Base-by-base conservation (phyloP, 92 coral and sea anemone species). In the Porites rus region DNA sequence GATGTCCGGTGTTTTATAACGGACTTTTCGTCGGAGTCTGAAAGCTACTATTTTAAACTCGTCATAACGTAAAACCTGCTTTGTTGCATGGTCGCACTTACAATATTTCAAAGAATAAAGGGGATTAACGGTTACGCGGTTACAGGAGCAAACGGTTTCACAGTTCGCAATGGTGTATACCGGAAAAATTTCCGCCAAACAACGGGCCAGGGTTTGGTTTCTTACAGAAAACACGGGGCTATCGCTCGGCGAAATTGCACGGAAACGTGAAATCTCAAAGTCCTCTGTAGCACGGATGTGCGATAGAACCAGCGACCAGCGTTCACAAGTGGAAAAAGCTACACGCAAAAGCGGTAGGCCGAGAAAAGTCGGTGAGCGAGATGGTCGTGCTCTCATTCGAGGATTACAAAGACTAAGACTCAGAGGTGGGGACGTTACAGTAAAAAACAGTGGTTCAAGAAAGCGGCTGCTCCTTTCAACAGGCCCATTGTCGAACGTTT, bases 401-500 rank as follows among this genome's bases (percentile, higher is more conserved):
- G 83, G 72, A 31, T 58, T 78, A 13, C 16, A 25, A 24, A 17
- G 13, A 8, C 28, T 78, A 50, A 46, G 83, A 13, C 22, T 56
- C 14, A 78, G 22, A 62, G 31, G 59, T 28, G 25, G 51, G 10
- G 22, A 74, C 22, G 52, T 60, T 7, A 60, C 82, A 24, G 53
- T 78, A 8, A 62, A 62, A 78, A 78, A 46, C 13, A 6, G 22
- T 78, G 4, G 72, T 63, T 13, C 10, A 78, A 46, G 72, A 31
- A 25, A 63, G 83, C 21, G 73, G 83, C 8, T 5, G 1, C n/a
- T 46, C 72, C 28, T 50, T 62, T 4, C 16, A 62, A 62, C 21
- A 24, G 83, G 72, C 71, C 22, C 72, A 38, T 78, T 54, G 28
- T 8, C 52, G 72, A 78, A 62, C 56, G 25, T 78, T 78, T 65